These are phyloP conservation scores for Drosophila vallismaia DNA, from an alignment of 2,888 invertebrate genomes.

Conservation along the genomic window DNA sequence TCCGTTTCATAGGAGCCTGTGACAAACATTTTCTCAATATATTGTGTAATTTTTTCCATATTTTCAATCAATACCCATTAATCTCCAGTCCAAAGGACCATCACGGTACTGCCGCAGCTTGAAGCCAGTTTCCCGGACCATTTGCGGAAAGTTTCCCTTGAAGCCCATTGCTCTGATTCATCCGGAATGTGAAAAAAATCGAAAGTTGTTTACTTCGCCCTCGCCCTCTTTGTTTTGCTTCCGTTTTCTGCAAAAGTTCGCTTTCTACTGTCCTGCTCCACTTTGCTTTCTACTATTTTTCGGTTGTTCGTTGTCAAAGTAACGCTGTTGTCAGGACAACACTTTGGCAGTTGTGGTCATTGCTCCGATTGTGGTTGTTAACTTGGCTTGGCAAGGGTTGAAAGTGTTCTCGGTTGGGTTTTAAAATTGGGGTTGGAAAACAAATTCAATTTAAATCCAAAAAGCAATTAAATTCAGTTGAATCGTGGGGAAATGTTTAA, in stretches of 20 bases:
- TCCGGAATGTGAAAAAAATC: slow-evolving; percentile 21
- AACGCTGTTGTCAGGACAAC: slow-evolving; percentile 55
- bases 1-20: slow-evolving; percentile 82
- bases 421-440: not conserved
- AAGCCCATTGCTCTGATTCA: slow-evolving; percentile 37
- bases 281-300: slow-evolving; percentile 29
- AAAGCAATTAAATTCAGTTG: too few species aligned
- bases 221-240: slow-evolving; percentile 39
- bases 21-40: not conserved
- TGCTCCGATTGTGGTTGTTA: slow-evolving; percentile 7
- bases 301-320: slow-evolving; percentile 51
- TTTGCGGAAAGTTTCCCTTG: slow-evolving; percentile 80
- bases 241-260: slow-evolving; percentile 15
- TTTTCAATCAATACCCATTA: slow-evolving; percentile 72
- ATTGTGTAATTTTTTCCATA: not conserved
- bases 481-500: too few species aligned
- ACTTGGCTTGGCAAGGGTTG: slow-evolving; percentile 3
- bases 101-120: slow-evolving; percentile 78
- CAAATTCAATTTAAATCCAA: too few species aligned
- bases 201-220: slow-evolving; percentile 51
- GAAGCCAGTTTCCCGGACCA: slow-evolving; percentile 82
- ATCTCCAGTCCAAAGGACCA: slow-evolving; percentile 82
- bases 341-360: not conserved
- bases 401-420: not conserved
- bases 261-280: slow-evolving; percentile 22